Evolutionary conservation across 2,888 invertebrate species (phyloP).

Genomic region (Drosophila anceps): DNA sequence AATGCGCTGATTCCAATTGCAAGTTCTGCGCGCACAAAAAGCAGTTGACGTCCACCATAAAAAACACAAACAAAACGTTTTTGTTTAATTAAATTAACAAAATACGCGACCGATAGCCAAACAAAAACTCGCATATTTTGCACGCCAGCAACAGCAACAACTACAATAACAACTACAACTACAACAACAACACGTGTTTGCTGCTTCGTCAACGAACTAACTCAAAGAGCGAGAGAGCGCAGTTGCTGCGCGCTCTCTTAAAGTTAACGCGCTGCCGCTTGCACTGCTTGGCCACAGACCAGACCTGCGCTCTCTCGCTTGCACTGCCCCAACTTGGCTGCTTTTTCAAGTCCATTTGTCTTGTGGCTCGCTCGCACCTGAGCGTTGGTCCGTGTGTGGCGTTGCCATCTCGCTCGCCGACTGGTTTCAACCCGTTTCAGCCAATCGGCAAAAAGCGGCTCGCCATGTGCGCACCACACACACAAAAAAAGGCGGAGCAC

Average conservation of each 20-base stretch:
- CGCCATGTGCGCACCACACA: constrained; percentile 59
- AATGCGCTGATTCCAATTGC: constrained; percentile 71
- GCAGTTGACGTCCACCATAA: constrained; percentile 32
- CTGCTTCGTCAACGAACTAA: constrained; percentile 40
- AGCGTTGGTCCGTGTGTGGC: constrained; percentile 9
- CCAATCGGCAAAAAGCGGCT: constrained; percentile 78
- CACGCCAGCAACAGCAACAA: constrained; percentile 34
- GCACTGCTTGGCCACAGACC: constrained; percentile 23
- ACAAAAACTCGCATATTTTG: constrained; percentile 59
- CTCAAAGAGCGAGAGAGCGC: constrained; percentile 41
- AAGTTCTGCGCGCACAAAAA: constrained; percentile 53
- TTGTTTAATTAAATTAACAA: constrained; percentile 79
- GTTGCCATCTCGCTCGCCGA: constrained; percentile 67
- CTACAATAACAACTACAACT: constrained; percentile 10
- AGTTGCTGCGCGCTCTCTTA: constrained; percentile 44
- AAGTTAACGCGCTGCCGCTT: constrained; percentile 40
- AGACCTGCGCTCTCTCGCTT: constrained; percentile 35
- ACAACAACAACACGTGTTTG: constrained; percentile 64
- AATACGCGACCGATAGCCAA: constrained; percentile 63
- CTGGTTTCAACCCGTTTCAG: constrained; percentile 61
- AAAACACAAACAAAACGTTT: constrained; percentile 79
- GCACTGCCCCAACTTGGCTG: constrained; percentile 43
- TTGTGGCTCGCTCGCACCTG: constrained; percentile 52
- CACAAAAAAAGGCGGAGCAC: constrained; percentile 76
- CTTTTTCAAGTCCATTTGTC: constrained; percentile 32